phyloP scores from a whole-genome alignment of 1,140 invertebrate genomes.

The Eueides isabella region DNA sequence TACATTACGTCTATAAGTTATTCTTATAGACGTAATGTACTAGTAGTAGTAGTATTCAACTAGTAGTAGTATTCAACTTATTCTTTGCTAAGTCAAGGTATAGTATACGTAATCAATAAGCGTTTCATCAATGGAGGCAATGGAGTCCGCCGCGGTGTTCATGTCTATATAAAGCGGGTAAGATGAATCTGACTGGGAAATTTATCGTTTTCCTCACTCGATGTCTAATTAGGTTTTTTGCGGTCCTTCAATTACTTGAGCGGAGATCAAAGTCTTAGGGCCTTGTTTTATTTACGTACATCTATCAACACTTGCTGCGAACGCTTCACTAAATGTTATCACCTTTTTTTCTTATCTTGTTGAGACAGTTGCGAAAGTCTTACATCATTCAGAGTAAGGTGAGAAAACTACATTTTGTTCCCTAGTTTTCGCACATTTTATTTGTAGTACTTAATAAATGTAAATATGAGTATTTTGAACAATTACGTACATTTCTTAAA shows the following conservation, averaged over 20 bases:
- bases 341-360: conserved; percentile 2
- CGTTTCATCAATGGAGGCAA: not conserved
- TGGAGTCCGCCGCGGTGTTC: conserved; percentile 52
- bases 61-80: no score
- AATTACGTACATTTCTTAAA: no score
- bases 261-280: conserved; percentile 19
- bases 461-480: no score
- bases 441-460: no score
- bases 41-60: no score
- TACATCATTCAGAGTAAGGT: not conserved
- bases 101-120: not conserved
- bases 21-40: no score
- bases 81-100: no score
- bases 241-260: conserved; percentile 18
- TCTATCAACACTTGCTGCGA: not conserved
- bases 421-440: not conserved
- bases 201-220: conserved; percentile 44
- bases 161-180: conserved; percentile 62
- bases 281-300: not conserved
- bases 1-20: no score
- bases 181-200: conserved; percentile 56
- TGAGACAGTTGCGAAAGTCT: not conserved
- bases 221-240: conserved; percentile 34
- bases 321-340: not conserved
- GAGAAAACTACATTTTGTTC: not conserved